Conservation (phyloP, 2,113 vertebrate species). For the Plestiodon gilberti region DNA sequence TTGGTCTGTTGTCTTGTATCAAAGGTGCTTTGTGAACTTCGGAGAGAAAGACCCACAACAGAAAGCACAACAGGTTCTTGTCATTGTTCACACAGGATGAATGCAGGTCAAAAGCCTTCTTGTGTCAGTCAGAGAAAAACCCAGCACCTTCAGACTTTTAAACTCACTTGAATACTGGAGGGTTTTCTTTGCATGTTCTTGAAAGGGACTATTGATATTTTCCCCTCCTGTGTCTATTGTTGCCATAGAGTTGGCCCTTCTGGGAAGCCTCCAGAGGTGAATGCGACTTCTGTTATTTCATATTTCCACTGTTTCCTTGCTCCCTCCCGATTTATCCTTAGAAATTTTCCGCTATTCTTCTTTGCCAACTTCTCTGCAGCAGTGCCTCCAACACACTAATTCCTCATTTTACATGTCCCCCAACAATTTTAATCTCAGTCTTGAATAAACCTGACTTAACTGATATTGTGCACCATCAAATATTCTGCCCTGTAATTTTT, state of each 20-base stretch:
- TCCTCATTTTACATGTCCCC: neutral
- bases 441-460: neutral
- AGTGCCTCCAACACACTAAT: neutral
- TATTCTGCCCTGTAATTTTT: neutral
- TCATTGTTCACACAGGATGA: neutral
- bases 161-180: neutral
- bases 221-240: neutral
- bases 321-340: neutral
- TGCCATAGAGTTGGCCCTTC: neutral
- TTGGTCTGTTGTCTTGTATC: neutral
- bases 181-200: neutral
- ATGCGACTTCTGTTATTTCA: neutral
- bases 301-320: neutral
- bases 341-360: neutral
- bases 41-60: neutral
- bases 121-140: neutral
- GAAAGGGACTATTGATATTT: constrained; percentile 1
- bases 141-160: neutral
- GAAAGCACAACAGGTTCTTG: rapidly evolving
- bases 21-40: neutral
- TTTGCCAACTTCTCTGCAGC: neutral
- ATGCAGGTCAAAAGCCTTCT: constrained; percentile 1
- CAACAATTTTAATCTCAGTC: neutral
- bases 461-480: neutral
- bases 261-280: neutral